A percentile compares a stretch with the other conserved stretches of the same genome.
Evolutionary conservation across 2,888 invertebrate species (phyloP).

Genomic region (Zygaena filipendulae): DNA sequence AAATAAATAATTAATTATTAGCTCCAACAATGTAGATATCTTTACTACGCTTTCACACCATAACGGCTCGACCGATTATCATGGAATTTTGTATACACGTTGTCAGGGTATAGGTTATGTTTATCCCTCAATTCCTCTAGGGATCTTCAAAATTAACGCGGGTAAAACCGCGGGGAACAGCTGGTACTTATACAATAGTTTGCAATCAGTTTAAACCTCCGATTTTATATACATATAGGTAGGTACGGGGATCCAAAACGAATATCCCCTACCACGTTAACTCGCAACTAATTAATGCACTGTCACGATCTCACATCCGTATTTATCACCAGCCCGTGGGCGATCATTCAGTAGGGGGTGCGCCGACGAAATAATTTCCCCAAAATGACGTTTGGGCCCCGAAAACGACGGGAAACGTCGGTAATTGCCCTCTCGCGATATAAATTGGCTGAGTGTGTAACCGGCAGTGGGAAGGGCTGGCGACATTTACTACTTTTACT

Average conservation of each 20-base stretch:
- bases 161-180: too few species aligned
- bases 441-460: constrained; percentile 58
- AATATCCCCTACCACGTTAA: constrained; percentile 19
- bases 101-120: too few species aligned
- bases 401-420: constrained; percentile 46
- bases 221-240: too few species aligned
- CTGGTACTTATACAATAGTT: too few species aligned
- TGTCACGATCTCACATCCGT: constrained; percentile 9
- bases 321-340: constrained; percentile 28
- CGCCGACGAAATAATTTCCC: constrained; percentile 43
- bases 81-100: too few species aligned
- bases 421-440: constrained; percentile 56
- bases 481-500: constrained; percentile 24
- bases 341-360: constrained; percentile 2
- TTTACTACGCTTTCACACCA: too few species aligned
- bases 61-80: too few species aligned
- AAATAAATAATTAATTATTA: too few species aligned
- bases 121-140: too few species aligned
- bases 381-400: constrained; percentile 48
- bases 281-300: constrained; percentile 18
- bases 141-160: too few species aligned
- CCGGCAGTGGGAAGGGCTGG: constrained; percentile 44
- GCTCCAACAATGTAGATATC: too few species aligned
- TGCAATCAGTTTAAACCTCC: too few species aligned
- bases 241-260: constrained; percentile 6